phyloP scores from a whole-genome alignment of 2,888 invertebrate species.

The Sympetrum striolatum region DNA sequence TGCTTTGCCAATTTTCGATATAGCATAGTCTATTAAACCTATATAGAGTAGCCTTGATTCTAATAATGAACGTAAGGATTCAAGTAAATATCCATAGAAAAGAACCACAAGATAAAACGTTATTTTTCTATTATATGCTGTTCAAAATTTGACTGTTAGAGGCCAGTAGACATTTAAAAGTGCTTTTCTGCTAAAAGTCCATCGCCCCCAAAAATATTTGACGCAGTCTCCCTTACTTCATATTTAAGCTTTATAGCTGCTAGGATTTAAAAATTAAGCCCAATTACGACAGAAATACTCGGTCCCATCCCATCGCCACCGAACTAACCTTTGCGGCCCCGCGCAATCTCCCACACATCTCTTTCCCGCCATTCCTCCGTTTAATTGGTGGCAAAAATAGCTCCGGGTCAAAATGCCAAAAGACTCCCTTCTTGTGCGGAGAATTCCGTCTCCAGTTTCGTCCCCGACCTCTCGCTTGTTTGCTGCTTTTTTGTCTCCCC shows the following conservation, averaged over 20 bases:
- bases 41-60: no score
- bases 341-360: neutral
- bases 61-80: no score
- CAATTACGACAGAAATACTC: neutral
- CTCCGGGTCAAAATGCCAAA: constrained; percentile 8
- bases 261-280: neutral
- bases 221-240: no score
- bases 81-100: no score
- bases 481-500: neutral
- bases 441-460: neutral
- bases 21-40: no score
- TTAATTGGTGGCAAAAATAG: constrained; percentile 37
- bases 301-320: neutral
- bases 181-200: no score
- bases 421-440: neutral
- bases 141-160: no score
- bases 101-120: no score
- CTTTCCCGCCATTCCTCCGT: neutral
- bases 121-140: no score
- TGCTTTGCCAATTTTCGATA: no score
- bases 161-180: no score
- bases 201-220: no score
- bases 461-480: neutral
- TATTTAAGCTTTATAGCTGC: neutral
- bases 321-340: neutral